Base-by-base conservation (phyloP, 2,797 vertebrate species). In the Phyllotis vaccarum region DNA sequence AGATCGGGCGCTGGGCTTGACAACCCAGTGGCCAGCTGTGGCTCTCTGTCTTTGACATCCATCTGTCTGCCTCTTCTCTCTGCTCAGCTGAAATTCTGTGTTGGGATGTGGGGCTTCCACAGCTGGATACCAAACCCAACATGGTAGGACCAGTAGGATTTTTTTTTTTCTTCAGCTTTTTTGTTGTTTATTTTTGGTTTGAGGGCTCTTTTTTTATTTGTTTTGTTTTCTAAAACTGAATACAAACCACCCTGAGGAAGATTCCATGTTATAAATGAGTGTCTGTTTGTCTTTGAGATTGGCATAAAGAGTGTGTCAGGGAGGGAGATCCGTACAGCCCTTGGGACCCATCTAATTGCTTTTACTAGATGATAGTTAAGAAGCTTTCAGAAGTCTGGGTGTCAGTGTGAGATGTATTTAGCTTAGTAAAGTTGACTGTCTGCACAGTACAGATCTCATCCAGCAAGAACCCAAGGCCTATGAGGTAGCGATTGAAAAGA, bases 341-440 rank as follows among this genome's bases (percentile, higher is more conserved):
- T 82, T 93, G 97, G 93, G 5, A 13, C 89, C 92, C 93, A 27
- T 86, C 0, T 92, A 88, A 80, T 56, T 72, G 62, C 81, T 94
- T 19, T 83, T 75, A 4, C 79, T 91, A 87, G 96, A 91, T 90
- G 92, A 94, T 43, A 94, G 95, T 96, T 93, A 37, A 98, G 96
- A 85, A 95, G 83, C 29, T 94, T 88, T 54, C 75, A 94, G 96
- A 83, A 89, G 94, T 92, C 90, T 91, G 95, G 66, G 68, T 86
- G 68, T 70, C 40, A 72, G 17, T 62, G n/a, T 6, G 86, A 91
- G 88, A 78, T 81, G 82, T 58, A 86, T 74, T 96, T 95, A 90
- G 78, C 40, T 81, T 40, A 97, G 72, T 14, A 92, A 96, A 96
- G 91, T 27, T 92, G 89, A 85, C 60, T 58, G 85, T 92, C 82